Conservation (phyloP, 92 coral and sea anemone species). For the Zoanthus sansibaricus region DNA sequence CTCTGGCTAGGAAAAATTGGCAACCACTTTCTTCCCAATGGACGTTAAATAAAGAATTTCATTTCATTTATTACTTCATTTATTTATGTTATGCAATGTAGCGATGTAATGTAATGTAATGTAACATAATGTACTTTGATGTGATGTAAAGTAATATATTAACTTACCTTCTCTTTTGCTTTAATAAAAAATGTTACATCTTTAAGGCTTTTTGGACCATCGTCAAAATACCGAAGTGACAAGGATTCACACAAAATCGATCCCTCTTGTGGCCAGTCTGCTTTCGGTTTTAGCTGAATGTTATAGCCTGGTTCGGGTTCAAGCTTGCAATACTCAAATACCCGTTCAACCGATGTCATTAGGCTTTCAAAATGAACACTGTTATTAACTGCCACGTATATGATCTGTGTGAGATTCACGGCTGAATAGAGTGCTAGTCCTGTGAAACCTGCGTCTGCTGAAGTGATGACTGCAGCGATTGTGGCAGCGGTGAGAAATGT, state of each 20-base stretch:
- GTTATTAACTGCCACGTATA: constrained; percentile 34
- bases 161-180: constrained; percentile 59
- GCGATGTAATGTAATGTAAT: neutral
- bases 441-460: constrained; percentile 71
- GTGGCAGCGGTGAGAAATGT: constrained; percentile 75
- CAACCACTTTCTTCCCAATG: no score
- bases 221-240: constrained; percentile 42
- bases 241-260: constrained; percentile 40
- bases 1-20: no score
- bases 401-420: constrained; percentile 40
- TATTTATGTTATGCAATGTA: no score
- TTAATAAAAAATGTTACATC: constrained; percentile 49
- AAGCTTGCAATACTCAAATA: constrained; percentile 47
- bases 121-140: neutral
- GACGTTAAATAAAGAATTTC: no score
- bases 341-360: constrained; percentile 68
- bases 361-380: constrained; percentile 38
- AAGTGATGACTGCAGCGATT: constrained; percentile 68
- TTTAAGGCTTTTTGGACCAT: constrained; percentile 45
- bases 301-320: constrained; percentile 53
- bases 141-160: neutral
- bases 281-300: constrained; percentile 21
- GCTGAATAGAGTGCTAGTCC: constrained; percentile 27
- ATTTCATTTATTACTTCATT: no score
- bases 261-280: constrained; percentile 60